A percentile compares a stretch with the other conserved stretches of the same genome.
Conservation (phyloP, 2,113 vertebrate genomes). For the Pipa parva region DNA sequence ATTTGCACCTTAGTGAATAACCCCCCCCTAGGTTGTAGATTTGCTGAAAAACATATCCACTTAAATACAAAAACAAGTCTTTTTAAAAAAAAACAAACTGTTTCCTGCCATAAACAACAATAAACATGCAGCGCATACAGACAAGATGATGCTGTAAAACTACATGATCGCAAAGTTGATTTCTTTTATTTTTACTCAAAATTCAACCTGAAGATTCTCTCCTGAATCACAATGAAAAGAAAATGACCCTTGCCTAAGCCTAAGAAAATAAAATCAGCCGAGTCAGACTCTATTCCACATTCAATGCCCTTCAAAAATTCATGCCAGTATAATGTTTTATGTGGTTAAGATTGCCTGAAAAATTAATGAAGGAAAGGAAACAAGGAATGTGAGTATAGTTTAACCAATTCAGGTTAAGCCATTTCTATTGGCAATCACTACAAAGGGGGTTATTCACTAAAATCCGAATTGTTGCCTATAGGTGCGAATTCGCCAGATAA, state of each 20-base stretch:
- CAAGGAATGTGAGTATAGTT: not conserved
- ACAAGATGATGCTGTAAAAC: not conserved
- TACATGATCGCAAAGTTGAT: not conserved
- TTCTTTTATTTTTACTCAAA: slow-evolving; percentile 6
- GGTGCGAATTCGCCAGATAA: no score
- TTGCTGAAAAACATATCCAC: no score
- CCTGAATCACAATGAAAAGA: slow-evolving; percentile 1
- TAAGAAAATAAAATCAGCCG: slow-evolving; percentile 5
- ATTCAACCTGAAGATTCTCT: not conserved
- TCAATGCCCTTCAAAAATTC: slow-evolving; percentile 4
- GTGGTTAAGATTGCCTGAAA: slow-evolving; percentile 6
- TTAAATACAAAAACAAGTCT: no score
- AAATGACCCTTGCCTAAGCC: slow-evolving; percentile 6
- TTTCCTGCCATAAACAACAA: not conserved
- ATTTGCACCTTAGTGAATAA: no score
- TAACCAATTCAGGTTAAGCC: not conserved
- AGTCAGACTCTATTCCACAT: not conserved
- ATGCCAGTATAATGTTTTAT: slow-evolving; percentile 8
- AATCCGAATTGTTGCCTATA: no score
- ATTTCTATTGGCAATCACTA: not conserved
- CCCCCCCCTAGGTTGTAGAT: no score
- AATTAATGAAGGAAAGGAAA: slow-evolving; percentile 11
- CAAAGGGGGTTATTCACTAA: no score
- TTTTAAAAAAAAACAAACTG: no score
- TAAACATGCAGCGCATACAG: no score